These are phyloP conservation scores for Drosophila demipolita DNA, from an alignment of 2,888 invertebrate species.

Conservation along the genomic window DNA sequence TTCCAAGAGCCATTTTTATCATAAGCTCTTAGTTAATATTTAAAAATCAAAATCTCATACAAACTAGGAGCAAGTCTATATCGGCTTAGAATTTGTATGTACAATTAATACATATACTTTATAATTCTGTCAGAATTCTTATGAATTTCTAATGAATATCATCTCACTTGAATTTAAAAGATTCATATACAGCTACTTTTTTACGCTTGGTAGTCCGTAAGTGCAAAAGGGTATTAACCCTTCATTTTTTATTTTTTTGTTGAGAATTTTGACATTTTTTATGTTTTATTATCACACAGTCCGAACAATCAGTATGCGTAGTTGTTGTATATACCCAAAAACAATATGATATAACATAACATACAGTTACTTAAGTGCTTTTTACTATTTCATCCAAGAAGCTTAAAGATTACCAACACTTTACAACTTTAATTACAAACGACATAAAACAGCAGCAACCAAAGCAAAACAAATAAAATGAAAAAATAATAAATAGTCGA, in stretches of 20 bases:
- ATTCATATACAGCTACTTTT: constrained; percentile 14
- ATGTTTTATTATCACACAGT: constrained; percentile 21
- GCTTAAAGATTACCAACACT: constrained; percentile 56
- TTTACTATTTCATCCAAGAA: constrained; percentile 47
- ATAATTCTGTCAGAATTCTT: background rate
- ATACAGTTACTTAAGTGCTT: constrained; percentile 57
- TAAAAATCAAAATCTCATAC: background rate
- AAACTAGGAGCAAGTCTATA: background rate
- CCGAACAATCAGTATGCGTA: background rate
- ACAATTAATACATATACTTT: background rate
- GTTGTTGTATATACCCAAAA: background rate
- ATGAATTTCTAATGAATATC: no score
- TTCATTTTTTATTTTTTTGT: background rate
- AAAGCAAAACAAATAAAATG: constrained; percentile 23
- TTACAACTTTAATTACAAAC: constrained; percentile 68
- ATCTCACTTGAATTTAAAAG: background rate
- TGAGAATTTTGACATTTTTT: constrained; percentile 13
- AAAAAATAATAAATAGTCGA: constrained; percentile 34
- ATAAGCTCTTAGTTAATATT: background rate
- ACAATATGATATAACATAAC: constrained; percentile 7
- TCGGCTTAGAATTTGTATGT: background rate
- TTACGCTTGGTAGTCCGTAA: background rate
- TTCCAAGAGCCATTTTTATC: background rate
- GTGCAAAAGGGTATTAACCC: constrained; percentile 36
- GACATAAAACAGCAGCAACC: constrained; percentile 37